A percentile compares a stretch with the other conserved stretches of the same genome.
Conservation (phyloP, 2,113 vertebrate species). For the Thymallus thymallus region DNA sequence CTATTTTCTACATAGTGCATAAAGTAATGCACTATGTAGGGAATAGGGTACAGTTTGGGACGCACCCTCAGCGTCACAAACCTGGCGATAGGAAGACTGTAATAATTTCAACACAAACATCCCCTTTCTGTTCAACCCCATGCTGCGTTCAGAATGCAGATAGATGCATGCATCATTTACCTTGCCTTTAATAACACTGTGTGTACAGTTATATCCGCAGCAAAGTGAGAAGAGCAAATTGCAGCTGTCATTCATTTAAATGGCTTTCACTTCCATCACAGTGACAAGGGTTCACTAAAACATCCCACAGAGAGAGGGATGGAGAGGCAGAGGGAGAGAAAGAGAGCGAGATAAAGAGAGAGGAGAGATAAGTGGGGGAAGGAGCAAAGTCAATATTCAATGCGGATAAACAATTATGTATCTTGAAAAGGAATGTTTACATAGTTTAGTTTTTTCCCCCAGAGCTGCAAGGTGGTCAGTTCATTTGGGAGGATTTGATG, state of each 20-base stretch:
- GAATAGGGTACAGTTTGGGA: no score
- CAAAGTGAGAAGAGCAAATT: slow-evolving; percentile 40
- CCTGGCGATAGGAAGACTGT: slow-evolving; percentile 17
- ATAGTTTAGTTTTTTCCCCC: not conserved
- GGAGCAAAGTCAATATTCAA: not conserved
- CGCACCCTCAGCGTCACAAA: slow-evolving; percentile 5
- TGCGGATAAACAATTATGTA: no score
- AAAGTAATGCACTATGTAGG: no score
- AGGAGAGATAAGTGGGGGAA: not conserved
- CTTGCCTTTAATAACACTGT: slow-evolving; percentile 46
- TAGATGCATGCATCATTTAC: slow-evolving; percentile 43
- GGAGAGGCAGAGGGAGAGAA: slow-evolving; percentile 3
- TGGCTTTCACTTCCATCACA: slow-evolving; percentile 28
- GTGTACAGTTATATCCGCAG: slow-evolving; percentile 37
- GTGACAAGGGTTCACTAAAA: slow-evolving; percentile 19
- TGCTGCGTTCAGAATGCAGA: slow-evolving; percentile 16
- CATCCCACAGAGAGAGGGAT: slow-evolving; percentile 8
- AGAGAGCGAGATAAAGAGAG: not conserved
- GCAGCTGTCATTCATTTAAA: slow-evolving; percentile 45
- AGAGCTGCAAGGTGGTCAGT: not conserved
- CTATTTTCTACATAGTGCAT: no score
- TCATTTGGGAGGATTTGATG: not conserved
- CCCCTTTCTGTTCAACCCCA: slow-evolving; percentile 10
- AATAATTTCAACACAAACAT: slow-evolving; percentile 40
- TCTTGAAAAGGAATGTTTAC: not conserved